phyloP scores from a whole-genome alignment of 2,113 vertebrate genomes.

The Astur gentilis region DNA sequence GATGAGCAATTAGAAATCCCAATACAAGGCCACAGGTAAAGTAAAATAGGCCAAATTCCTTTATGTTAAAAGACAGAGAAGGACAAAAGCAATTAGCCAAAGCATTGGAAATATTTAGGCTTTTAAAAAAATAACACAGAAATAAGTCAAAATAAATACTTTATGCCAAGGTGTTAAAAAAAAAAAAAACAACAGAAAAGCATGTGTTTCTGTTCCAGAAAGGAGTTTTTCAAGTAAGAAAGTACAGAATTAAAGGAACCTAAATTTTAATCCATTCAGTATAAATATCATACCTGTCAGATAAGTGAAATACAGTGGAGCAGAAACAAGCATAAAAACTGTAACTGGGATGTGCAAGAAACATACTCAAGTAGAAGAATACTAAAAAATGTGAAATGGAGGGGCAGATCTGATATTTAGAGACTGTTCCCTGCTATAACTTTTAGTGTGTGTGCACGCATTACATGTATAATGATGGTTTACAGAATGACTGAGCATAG shows the following conservation, averaged over 20 bases:
- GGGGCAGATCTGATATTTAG: neutral
- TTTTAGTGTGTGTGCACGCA: neutral
- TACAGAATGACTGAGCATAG: neutral
- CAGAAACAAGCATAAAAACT: neutral
- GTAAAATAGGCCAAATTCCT: neutral
- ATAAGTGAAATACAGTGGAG: neutral
- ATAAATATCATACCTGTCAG: neutral
- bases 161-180: neutral
- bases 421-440: neutral
- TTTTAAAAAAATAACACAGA: neutral
- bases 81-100: neutral
- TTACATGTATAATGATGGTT: neutral
- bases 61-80: neutral
- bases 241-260: neutral
- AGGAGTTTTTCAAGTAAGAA: neutral
- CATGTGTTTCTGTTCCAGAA: neutral
- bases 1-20: neutral
- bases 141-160: neutral
- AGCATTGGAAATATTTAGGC: neutral
- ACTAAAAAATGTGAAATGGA: neutral
- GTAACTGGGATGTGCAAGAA: neutral
- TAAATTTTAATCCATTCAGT: neutral
- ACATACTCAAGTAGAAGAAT: neutral
- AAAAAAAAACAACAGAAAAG: neutral
- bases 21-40: neutral